Percentiles rank a stretch among this genome's conserved stretches.
phyloP scores from a whole-genome alignment of 2,888 invertebrate species.

The Philaethria dido region DNA sequence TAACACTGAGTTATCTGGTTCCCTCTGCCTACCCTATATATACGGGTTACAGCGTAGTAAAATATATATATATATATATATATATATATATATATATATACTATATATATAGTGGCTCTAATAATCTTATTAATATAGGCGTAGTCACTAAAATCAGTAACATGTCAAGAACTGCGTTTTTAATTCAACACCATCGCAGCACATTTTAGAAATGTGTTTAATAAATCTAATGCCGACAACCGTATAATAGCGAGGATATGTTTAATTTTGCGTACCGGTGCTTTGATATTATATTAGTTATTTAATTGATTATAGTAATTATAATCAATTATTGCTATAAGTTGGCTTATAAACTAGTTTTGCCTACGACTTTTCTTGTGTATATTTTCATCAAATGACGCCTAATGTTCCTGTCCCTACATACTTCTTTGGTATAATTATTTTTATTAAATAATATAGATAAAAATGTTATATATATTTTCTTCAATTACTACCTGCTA shows the following conservation, averaged over 20 bases:
- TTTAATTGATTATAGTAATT: constrained; percentile 3
- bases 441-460: too few species aligned
- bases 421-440: too few species aligned
- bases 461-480: too few species aligned
- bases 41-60: too few species aligned
- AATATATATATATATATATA: too few species aligned
- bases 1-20: too few species aligned
- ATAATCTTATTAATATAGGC: too few species aligned
- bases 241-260: constrained; percentile 26
- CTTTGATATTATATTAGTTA: background rate
- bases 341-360: background rate
- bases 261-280: constrained; percentile 22
- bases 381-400: background rate
- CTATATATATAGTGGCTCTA: too few species aligned
- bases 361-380: background rate
- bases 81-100: too few species aligned
- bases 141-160: constrained; percentile 17
- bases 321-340: background rate
- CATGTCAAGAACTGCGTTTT: constrained; percentile 26
- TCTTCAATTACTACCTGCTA: too few species aligned
- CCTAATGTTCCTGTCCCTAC: too few species aligned
- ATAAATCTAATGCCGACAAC: constrained; percentile 28
- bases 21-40: too few species aligned
- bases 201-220: constrained; percentile 24
- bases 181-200: constrained; percentile 30